These are phyloP conservation scores for Nicator chloris DNA, from an alignment of 2,113 vertebrate species.

Conservation along the genomic window DNA sequence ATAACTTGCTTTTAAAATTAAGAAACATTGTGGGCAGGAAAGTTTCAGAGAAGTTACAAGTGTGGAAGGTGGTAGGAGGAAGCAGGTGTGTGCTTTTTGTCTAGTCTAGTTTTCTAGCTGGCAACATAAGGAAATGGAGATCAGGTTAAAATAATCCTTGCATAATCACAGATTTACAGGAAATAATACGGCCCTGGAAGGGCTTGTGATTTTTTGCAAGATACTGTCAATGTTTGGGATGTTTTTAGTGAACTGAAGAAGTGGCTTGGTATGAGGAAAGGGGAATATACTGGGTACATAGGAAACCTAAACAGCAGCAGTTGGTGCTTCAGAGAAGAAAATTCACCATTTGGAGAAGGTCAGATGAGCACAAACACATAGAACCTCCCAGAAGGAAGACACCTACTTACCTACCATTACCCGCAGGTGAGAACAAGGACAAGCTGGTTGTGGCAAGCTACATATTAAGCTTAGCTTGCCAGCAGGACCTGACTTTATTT, in stretches of 20 bases:
- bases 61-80: slow-evolving; percentile 6
- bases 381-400: too few relatives aligned
- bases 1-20: background rate
- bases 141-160: background rate
- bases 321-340: background rate
- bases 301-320: background rate
- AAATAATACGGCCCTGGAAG: background rate
- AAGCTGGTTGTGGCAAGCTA: background rate
- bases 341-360: rapidly evolving
- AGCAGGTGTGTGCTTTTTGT: background rate
- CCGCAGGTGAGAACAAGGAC: background rate
- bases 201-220: background rate
- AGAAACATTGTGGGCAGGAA: background rate
- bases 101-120: background rate
- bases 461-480: background rate
- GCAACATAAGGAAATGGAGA: background rate
- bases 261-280: background rate
- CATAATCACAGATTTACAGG: background rate
- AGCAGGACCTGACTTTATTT: background rate
- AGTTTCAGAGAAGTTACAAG: background rate
- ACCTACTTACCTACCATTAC: rapidly evolving
- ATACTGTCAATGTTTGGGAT: background rate
- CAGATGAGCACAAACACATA: background rate
- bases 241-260: background rate
- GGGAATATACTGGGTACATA: rapidly evolving